Evolutionary conservation across 1,140 invertebrate species (phyloP).

Genomic region (Drosophila mauritiana): DNA sequence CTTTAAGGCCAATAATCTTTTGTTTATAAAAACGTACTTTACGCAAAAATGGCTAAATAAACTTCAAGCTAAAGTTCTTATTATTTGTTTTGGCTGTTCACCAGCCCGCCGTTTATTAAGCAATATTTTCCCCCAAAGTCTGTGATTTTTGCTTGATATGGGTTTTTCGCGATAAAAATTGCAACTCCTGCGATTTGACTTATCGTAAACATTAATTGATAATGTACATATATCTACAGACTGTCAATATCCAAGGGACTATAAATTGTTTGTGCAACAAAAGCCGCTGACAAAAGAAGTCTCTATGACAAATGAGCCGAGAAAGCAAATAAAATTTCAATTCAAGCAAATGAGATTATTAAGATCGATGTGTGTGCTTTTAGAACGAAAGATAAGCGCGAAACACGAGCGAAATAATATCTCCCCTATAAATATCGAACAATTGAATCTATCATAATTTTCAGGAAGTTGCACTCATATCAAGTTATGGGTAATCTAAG

Average conservation of each 20-base stretch:
- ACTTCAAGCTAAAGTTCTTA: conserved; percentile 14
- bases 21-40: conserved; percentile 37
- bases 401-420: conserved; percentile 1
- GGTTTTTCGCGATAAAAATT: conserved; percentile 26
- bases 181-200: conserved; percentile 44
- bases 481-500: conserved; percentile 16
- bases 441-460: conserved; percentile 33
- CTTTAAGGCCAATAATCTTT: conserved; percentile 13
- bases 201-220: conserved; percentile 31
- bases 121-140: neutral
- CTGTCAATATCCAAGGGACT: conserved; percentile 33
- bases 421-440: conserved; percentile 14
- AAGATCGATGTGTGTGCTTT: conserved; percentile 41
- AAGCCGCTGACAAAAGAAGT: conserved; percentile 44
- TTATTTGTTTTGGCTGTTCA: conserved; percentile 13
- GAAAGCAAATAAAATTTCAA: conserved; percentile 45
- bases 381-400: conserved; percentile 7
- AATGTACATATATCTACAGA: conserved; percentile 27
- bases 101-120: neutral
- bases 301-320: conserved; percentile 55
- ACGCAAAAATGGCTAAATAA: conserved; percentile 34
- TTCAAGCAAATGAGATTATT: conserved; percentile 17
- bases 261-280: conserved; percentile 60
- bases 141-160: conserved; percentile 8
- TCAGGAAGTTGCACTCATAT: conserved; percentile 18